phyloP scores from a whole-genome alignment of 2,888 invertebrate genomes.

The Megaustenia siamemsis region DNA sequence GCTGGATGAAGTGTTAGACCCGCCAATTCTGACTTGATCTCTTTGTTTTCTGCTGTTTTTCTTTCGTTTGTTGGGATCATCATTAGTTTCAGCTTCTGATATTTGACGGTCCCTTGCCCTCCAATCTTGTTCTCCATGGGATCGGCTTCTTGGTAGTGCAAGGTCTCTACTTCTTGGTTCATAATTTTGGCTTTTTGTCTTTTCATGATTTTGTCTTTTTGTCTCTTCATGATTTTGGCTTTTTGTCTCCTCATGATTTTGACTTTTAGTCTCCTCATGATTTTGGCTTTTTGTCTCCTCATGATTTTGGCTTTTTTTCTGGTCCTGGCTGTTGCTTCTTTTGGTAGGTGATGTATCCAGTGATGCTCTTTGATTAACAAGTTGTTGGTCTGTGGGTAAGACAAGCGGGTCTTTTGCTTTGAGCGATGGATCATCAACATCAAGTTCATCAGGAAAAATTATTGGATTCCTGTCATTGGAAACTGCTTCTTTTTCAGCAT shows the following conservation, averaged over 20 bases:
- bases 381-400: conserved; percentile 33
- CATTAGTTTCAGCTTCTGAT: background rate
- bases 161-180: background rate
- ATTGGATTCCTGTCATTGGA: conserved; percentile 70
- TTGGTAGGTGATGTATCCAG: background rate
- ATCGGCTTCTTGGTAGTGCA: background rate
- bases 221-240: no score
- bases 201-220: no score
- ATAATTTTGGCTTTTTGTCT: no score
- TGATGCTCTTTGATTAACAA: background rate
- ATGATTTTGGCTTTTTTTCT: no score
- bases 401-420: conserved; percentile 39
- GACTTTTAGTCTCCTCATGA: no score
- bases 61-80: background rate
- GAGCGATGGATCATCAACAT: conserved; percentile 42
- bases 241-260: no score
- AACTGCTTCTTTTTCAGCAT: conserved; percentile 67
- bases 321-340: background rate
- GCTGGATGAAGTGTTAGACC: conserved; percentile 33
- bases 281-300: no score
- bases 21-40: background rate
- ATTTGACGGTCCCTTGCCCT: background rate
- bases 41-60: conserved; percentile 24
- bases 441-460: conserved; percentile 70
- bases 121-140: conserved; percentile 21